A percentile compares a stretch with the other conserved stretches of the same genome.
Evolutionary conservation across 2,113 vertebrate genomes (phyloP).

Genomic region (Malaclemys terrapin): DNA sequence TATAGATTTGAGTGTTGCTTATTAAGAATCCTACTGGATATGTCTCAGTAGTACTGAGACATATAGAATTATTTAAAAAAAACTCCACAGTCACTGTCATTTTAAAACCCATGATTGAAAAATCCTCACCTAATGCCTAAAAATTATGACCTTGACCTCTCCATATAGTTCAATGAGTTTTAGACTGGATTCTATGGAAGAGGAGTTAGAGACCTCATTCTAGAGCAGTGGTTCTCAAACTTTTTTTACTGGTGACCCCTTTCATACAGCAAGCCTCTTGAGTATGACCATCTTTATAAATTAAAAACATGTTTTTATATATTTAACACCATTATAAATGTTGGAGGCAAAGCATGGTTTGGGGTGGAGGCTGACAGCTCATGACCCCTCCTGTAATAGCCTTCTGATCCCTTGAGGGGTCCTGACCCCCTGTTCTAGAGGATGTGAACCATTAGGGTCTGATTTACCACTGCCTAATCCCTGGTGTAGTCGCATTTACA

Average conservation of each 20-base stretch:
- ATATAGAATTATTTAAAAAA: conserved; percentile 12
- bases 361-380: no score
- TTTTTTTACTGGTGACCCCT: no score
- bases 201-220: background rate
- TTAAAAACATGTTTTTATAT: no score
- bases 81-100: background rate
- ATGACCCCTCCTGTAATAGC: no score
- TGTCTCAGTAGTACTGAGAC: conserved; percentile 2
- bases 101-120: conserved; percentile 33
- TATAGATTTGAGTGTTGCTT: background rate
- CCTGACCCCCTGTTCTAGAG: background rate
- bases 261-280: no score
- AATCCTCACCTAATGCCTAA: conserved; percentile 9
- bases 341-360: no score
- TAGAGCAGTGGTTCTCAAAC: background rate
- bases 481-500: background rate
- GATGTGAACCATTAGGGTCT: background rate
- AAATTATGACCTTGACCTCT: background rate
- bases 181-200: background rate
- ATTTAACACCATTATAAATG: no score
- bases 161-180: conserved; percentile 19
- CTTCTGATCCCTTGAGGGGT: no score
- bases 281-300: no score
- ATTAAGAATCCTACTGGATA: background rate
- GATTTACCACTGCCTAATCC: background rate